Base-by-base conservation (phyloP, 2,113 vertebrate genomes). In the Corynorhinus townsendii region DNA sequence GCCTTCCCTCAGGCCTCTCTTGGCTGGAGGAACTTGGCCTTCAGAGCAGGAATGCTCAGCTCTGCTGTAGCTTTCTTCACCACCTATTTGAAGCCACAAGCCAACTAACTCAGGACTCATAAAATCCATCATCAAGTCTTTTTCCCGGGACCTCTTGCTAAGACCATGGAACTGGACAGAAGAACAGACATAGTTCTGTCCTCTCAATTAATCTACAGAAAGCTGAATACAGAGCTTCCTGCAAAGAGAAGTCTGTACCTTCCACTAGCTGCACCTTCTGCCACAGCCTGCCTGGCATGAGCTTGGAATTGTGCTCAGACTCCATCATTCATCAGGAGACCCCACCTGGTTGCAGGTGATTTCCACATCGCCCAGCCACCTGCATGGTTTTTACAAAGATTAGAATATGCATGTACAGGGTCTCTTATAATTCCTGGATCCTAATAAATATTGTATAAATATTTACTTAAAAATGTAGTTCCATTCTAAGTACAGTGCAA, bases 281-380 rank as follows among this genome's bases (percentile, higher is more conserved):
- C 14, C 12, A 9, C 35, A 16, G 24, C 49, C 77, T 12, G 11
- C 45, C 59, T 19, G 20, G 35, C 24, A 45, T 22, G 7, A 15
- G 35, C 47, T 28, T n/a, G n/a, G 20, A 73, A 3, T 2, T 73
- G 22, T 11, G 28, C 6, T 52, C 56, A 22, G 10, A 43, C 11
- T 8, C 79, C 40, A 11, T 11, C 15, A 0, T 1, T 2, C 3
- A 3, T 40, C 30, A 14, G 68, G 7, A 49, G 20, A 54, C 4
- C n/a, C 43, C 40, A 0, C 5, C 2, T 22, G 9, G 1, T 15
- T 19, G 26, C 71, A 3, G 28, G 17, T 10, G 14, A 35, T 72
- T 52, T 33, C 28, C 30, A 6, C 11, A 2, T 26, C 26, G 0
- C 15, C n/a, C 22, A 16, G 9, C 20, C 64, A 26, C 2, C 11